These are phyloP conservation scores for Euproctis similis DNA, from an alignment of 2,888 invertebrate species.

Conservation along the genomic window DNA sequence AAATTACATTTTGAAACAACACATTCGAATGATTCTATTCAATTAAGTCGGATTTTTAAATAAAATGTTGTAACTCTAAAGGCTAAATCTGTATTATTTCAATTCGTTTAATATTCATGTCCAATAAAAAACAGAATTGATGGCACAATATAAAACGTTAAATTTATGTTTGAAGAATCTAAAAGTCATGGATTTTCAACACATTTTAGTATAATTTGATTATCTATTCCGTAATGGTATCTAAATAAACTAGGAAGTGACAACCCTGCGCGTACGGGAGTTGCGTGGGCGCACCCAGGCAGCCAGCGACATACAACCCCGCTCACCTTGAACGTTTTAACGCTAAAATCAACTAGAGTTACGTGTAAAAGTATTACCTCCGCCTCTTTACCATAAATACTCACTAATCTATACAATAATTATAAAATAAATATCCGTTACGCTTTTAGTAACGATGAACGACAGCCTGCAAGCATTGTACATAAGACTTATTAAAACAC, in stretches of 20 bases:
- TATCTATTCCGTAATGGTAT: background rate
- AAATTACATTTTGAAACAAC: constrained; percentile 2
- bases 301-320: constrained; percentile 33
- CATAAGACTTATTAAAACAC: too few relatives aligned
- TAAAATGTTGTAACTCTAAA: constrained; percentile 10
- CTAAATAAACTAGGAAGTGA: background rate
- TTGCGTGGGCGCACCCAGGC: constrained; percentile 57
- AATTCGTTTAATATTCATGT: constrained; percentile 15
- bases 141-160: constrained; percentile 9
- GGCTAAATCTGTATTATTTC: constrained; percentile 9
- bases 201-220: constrained; percentile 1
- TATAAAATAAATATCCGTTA: too few relatives aligned
- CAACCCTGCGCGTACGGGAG: constrained; percentile 42
- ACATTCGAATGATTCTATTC: constrained; percentile 2
- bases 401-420: too few relatives aligned
- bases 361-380: constrained; percentile 36
- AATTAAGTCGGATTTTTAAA: constrained; percentile 5
- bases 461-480: too few relatives aligned
- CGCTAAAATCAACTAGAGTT: constrained; percentile 41
- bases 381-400: too few relatives aligned
- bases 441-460: too few relatives aligned
- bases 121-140: constrained; percentile 13
- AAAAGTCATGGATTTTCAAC: background rate
- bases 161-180: constrained; percentile 7
- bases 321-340: constrained; percentile 64